Evolutionary conservation across 2,888 invertebrate species (phyloP), one percentile per base, ranked within the genome.

Genomic region (Autographa gamma): DNA sequence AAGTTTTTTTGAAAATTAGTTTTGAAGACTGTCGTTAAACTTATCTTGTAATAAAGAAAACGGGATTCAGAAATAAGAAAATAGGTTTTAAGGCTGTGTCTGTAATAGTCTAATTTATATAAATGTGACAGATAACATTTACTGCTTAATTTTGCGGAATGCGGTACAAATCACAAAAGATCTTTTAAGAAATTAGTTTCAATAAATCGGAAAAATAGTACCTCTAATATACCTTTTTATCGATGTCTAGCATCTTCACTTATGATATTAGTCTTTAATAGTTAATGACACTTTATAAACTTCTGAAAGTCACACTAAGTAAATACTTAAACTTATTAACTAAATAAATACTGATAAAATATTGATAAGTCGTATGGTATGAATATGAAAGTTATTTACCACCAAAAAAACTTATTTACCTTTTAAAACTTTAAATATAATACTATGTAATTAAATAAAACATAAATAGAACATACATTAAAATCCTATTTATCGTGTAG

Each of bases 381-480:
- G 72, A 79, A 81, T 82, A 81, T 75, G 75, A 76, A 75, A 66
- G 63, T 34, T 25, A 25, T 2, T 25, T 25, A 25, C 25, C 25
- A 25, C 3, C 25, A 25, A 25, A 25, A 25, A 25, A 25, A 25
- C 25, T 25, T 25, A 25, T 25, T 25, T 25, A 25, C 25, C 25
- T 3, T 25, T n/a, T n/a, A n/a, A 25, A 25, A 25, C 25, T 25
- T 25, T 8, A 38, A 11, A 38, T 0, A 38, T 38, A 11, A 0
- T 38, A 11, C 2, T 11, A 38, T 5, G 4, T 2, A 16, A 16
- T 43, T 0, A 43, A 11, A 43, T 16, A 67, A 70, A 64, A 73
- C 63, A 69, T 43, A 48, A 62, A 41, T 58, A 56, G 34, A 67
- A 77, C 69, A 79, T 84, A 74, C 81, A 84, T 82, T 73, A 81